Percentiles rank a stretch among this genome's conserved stretches.
Conservation (phyloP, 2,888 invertebrate species). For the Athrips mouffetella region DNA sequence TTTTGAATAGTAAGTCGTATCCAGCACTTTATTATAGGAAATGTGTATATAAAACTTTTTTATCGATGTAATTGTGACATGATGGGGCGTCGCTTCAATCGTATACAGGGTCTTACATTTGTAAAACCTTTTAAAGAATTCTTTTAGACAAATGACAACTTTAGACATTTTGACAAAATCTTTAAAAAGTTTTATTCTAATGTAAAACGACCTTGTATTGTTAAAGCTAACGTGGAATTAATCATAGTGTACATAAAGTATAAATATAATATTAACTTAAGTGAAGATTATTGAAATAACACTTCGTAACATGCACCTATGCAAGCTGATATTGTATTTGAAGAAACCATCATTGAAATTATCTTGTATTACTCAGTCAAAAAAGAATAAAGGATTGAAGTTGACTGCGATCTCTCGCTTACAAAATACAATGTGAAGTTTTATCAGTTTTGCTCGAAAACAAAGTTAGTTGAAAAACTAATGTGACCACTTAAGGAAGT, state of each 20-base stretch:
- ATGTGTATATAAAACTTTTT: constrained; percentile 55
- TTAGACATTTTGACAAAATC: too few relatives aligned
- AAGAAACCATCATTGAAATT: not conserved
- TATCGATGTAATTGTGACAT: constrained; percentile 36
- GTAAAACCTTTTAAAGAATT: too few relatives aligned
- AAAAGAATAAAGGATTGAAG: too few relatives aligned
- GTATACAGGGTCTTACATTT: too few relatives aligned
- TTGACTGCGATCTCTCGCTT: too few relatives aligned
- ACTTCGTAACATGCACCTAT: constrained; percentile 36
- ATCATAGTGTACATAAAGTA: constrained; percentile 44
- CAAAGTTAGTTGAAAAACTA: too few relatives aligned
- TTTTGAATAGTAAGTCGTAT: constrained; percentile 41
- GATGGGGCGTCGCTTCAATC: constrained; percentile 43
- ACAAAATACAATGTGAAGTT: too few relatives aligned
- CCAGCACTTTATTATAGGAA: constrained; percentile 48
- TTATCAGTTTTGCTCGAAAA: too few relatives aligned
- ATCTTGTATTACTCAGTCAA: not conserved
- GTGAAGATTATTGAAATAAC: constrained; percentile 33
- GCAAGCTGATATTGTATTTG: constrained; percentile 37
- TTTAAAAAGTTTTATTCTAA: too few relatives aligned
- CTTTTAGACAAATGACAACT: too few relatives aligned
- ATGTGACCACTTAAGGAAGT: too few relatives aligned
- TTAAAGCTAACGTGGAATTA: constrained; percentile 36
- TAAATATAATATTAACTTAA: constrained; percentile 39
- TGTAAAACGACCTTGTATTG: too few relatives aligned